Evolutionary conservation across 2,888 invertebrate species (phyloP).

Genomic region (Coelinius sp.): DNA sequence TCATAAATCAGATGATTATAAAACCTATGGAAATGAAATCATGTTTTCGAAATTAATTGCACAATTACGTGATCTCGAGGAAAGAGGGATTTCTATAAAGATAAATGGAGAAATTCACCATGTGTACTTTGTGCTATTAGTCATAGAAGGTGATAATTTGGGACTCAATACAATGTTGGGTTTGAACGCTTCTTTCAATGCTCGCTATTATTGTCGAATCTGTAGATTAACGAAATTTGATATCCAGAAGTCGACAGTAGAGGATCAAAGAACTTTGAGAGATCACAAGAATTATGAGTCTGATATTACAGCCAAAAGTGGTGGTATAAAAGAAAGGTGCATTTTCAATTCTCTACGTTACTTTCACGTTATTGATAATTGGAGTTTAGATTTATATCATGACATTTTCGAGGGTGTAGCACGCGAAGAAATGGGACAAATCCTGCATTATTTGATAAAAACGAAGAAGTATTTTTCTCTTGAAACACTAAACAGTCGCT

Average conservation of each 20-base stretch:
- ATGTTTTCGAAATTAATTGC: conserved; percentile 50
- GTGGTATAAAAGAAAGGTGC: conserved; percentile 51
- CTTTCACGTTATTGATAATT: conserved; percentile 52
- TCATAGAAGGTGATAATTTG: conserved; percentile 51
- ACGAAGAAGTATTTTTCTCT: conserved; percentile 41
- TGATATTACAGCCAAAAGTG: conserved; percentile 39
- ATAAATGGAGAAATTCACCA: conserved; percentile 27
- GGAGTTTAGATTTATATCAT: conserved; percentile 52
- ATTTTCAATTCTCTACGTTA: conserved; percentile 48
- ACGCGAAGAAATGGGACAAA: conserved; percentile 42
- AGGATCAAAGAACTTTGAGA: conserved; percentile 35
- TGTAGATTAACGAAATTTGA: neutral
- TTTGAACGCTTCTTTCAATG: conserved; percentile 46
- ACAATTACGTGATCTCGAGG: conserved; percentile 50
- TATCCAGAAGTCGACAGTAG: neutral
- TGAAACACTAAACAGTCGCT: conserved; percentile 37
- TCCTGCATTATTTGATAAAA: conserved; percentile 43
- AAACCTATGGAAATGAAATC: conserved; percentile 50
- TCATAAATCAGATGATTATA: conserved; percentile 50
- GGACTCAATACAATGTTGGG: conserved; percentile 50
- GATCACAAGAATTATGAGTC: conserved; percentile 45
- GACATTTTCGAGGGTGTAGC: conserved; percentile 46
- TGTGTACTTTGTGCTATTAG: conserved; percentile 48
- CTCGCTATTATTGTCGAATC: neutral
- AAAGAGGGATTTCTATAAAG: conserved; percentile 46